Base-by-base conservation (phyloP, 1,140 invertebrate species). In the Cryptotermes secundus region DNA sequence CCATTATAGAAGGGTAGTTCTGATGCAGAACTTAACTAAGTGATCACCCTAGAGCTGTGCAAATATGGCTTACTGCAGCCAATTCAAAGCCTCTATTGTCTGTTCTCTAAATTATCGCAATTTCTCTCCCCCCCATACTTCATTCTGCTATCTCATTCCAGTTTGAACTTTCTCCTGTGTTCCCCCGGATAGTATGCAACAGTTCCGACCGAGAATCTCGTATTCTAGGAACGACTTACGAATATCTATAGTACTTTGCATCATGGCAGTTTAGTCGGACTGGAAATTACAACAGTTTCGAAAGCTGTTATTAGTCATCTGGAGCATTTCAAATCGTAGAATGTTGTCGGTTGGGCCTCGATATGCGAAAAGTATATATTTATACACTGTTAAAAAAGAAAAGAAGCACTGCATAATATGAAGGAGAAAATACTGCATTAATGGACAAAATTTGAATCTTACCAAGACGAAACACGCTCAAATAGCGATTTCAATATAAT, bases 61-160 rank as follows among this genome's bases (percentile, higher is more conserved):
- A 19, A 49, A 49, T 49, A 49, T 49, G 45, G 45, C 45, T 49
- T 49, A 72, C 26, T 72, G 1, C 16, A 72, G 26, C 31, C 26
- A 3, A n/a, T n/a, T 31, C 59, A 72, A 31, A 72, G 59, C 59
- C 59, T 72, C 59, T 31, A 72, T 72, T 72, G 59, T 72, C 59
- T 72, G 59, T 2, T 31, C 26, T 26, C 59, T 26, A 31, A 72
- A 72, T 72, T 72, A 72, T 72, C 59, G 7, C 59, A 72, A 31
- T 72, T 72, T 72, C 59, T 72, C 59, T 72, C 59, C 26, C 59
- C 59, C 59, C 59, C 59, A 72, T n/a, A 72, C 14, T 72, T 72
- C 59, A 31, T 65, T 26, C 59, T 65, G 26, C 59, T n/a, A 65
- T 65, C 26, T 65, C n/a, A 31, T 72, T 72, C 59, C 59, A 72